Percentiles rank a stretch among this genome's conserved stretches.
These are phyloP conservation scores for Platyura marginata DNA, from an alignment of 1,140 invertebrate species.

Conservation along the genomic window DNA sequence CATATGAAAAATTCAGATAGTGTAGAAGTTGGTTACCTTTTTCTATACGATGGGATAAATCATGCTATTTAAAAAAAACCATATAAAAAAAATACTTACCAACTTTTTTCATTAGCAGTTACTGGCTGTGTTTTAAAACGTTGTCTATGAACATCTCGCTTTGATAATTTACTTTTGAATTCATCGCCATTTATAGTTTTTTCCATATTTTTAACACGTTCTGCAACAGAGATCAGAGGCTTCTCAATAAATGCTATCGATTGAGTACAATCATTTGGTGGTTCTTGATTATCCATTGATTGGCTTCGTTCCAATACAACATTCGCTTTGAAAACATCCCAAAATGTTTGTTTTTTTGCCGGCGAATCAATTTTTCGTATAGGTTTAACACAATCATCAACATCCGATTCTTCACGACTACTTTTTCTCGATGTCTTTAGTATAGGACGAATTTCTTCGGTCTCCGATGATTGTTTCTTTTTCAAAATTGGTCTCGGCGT, in stretches of 20 bases:
- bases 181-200: slow-evolving; percentile 17
- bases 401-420: slow-evolving; percentile 22
- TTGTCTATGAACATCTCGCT: slow-evolving; percentile 30
- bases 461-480: slow-evolving; percentile 62
- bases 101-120: slow-evolving; percentile 33
- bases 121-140: slow-evolving; percentile 46
- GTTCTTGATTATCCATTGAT: slow-evolving; percentile 14
- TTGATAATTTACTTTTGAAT: slow-evolving; percentile 13
- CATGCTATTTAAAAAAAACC: no score
- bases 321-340: slow-evolving; percentile 2
- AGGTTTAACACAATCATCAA: slow-evolving; percentile 10
- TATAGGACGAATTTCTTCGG: slow-evolving; percentile 50
- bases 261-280: slow-evolving; percentile 9
- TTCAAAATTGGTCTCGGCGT: slow-evolving; percentile 60
- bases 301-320: slow-evolving; percentile 16
- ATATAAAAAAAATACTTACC: slow-evolving; percentile 2
- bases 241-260: slow-evolving; percentile 5
- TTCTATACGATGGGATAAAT: no score
- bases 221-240: slow-evolving; percentile 17
- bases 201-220: slow-evolving; percentile 23
- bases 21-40: no score
- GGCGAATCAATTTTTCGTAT: slow-evolving; percentile 20
- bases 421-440: slow-evolving; percentile 51
- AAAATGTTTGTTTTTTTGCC: slow-evolving; percentile 17
- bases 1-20: no score